These are phyloP conservation scores for Zaprionus capensis DNA, from an alignment of 1,140 invertebrate genomes.

Conservation along the genomic window DNA sequence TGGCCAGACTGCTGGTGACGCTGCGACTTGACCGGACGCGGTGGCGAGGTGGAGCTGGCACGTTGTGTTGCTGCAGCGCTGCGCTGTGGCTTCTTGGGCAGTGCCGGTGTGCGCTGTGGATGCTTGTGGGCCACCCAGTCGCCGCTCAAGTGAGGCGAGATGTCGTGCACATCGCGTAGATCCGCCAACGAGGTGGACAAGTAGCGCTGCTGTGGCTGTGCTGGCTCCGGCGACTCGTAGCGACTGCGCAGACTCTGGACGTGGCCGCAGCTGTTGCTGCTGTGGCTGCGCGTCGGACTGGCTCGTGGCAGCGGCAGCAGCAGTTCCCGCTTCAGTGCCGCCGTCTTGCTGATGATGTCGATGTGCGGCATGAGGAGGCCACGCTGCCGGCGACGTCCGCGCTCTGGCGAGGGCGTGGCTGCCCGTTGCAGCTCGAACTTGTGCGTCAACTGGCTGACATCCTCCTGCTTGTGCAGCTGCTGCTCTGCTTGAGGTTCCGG, in stretches of 20 bases:
- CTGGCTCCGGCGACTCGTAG: slow-evolving; percentile 86
- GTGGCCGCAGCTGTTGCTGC: slow-evolving; percentile 86
- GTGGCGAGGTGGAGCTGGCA: slow-evolving; percentile 69
- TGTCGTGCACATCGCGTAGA: slow-evolving; percentile 90
- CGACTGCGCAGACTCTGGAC: slow-evolving; percentile 89
- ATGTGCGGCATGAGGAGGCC: slow-evolving; percentile 92
- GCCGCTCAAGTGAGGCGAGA: slow-evolving; percentile 90
- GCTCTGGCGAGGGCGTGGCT: slow-evolving; percentile 56
- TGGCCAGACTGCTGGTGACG: slow-evolving; percentile 45
- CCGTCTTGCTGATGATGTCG: slow-evolving; percentile 93
- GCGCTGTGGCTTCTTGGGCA: slow-evolving; percentile 48
- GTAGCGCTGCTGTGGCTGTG: slow-evolving; percentile 17
- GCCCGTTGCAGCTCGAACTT: slow-evolving; percentile 86
- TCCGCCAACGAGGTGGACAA: slow-evolving; percentile 92
- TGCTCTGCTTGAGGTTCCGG: not conserved
- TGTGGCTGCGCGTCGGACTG: slow-evolving; percentile 80
- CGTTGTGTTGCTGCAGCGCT: slow-evolving; percentile 22
- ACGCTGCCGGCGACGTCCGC: slow-evolving; percentile 85
- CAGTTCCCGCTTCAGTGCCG: slow-evolving; percentile 87
- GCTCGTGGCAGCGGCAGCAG: slow-evolving; percentile 52
- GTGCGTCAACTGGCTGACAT: slow-evolving; percentile 87
- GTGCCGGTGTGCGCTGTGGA: slow-evolving; percentile 85
- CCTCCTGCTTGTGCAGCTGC: slow-evolving; percentile 84
- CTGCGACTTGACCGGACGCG: slow-evolving; percentile 61
- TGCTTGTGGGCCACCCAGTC: slow-evolving; percentile 91